Base-by-base conservation (phyloP, 2,888 invertebrate species). In the Drosophila multiciliata region DNA sequence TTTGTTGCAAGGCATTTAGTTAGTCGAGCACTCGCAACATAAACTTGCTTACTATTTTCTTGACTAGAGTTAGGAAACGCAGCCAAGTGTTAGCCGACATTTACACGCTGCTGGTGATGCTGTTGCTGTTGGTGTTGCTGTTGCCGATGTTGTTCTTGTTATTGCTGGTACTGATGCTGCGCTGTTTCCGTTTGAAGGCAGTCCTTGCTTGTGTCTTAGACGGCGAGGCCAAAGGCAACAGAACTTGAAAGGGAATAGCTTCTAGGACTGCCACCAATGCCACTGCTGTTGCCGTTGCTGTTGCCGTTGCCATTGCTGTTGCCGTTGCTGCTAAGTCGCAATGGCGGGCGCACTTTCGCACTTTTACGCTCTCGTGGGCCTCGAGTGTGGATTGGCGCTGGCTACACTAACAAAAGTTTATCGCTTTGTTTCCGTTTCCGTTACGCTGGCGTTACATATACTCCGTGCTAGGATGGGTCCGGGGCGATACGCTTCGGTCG, bases 401-500 rank as follows among this genome's bases (percentile, higher is more conserved):
- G 72, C 73, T 73, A 75, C 80, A 79, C 84, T 83, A 87, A 87
- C 87, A 83, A 81, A 87, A 89, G 87, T 87, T 89, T 87, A 87
- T 87, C 87, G 89, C 88, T 84, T 81, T 87, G 82, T 83, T 88
- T 89, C 85, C 89, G 88, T 78, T 90, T 90, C 89, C 89, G 85
- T 82, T 85, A 75, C 82, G 75, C 61, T 76, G 60, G 63, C 78
- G 80, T 76, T 77, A 77, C 76, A 78, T 73, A 76, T 73, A 69
- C 75, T 66, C 70, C 68, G 23, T 57, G 64, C 33, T 53, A 6
- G 55, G 12, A 26, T 9, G 26, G 38, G 58, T 12, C 49, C 53
- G 58, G 33, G 49, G 45, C 23, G 15, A 15, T 45, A 26, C 45
- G 45, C 8, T 23, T 33, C 20, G 64, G 63, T 61, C 23, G 72